These are phyloP conservation scores for Chaetura pelagica DNA, from an alignment of 2,113 vertebrate genomes.

Conservation along the genomic window DNA sequence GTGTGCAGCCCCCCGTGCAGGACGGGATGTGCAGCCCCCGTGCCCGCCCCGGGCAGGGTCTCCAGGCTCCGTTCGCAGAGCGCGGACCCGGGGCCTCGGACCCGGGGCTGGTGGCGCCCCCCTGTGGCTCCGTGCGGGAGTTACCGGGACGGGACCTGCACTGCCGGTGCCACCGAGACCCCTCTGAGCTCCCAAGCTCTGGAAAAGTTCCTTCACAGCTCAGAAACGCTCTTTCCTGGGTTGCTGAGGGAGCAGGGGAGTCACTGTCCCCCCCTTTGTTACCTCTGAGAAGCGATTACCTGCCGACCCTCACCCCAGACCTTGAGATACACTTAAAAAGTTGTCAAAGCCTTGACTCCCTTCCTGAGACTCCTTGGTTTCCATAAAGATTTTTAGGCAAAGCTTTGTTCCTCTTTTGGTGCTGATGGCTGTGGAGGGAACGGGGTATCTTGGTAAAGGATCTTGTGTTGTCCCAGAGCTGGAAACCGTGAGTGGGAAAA, in stretches of 20 bases:
- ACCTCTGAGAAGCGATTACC: not conserved
- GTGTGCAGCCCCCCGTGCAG: not conserved
- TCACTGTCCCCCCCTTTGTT: not conserved
- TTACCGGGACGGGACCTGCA: not conserved
- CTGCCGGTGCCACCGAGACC: not conserved
- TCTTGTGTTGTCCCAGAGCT: not conserved
- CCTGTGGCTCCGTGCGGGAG: rapidly evolving
- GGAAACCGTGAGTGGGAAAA: not conserved
- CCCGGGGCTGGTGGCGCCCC: not conserved
- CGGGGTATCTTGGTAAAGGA: not conserved
- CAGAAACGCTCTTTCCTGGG: not conserved
- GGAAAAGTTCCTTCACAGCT: not conserved
- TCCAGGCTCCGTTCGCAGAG: not conserved
- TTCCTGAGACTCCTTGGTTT: not conserved
- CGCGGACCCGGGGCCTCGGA: not conserved
- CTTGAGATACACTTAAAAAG: not conserved
- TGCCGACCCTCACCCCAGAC: too few species aligned
- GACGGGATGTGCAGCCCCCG: too few species aligned
- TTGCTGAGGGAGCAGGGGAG: not conserved
- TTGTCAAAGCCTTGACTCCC: not conserved
- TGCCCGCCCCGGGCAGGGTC: not conserved
- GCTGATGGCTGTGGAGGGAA: rapidly evolving
- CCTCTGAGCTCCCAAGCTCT: not conserved
- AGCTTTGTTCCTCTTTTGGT: not conserved
- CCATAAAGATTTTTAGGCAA: not conserved